Percentiles rank a stretch among this genome's conserved stretches.
Conservation (phyloP, 2,113 vertebrate genomes). For the Paradisaea rubra region DNA sequence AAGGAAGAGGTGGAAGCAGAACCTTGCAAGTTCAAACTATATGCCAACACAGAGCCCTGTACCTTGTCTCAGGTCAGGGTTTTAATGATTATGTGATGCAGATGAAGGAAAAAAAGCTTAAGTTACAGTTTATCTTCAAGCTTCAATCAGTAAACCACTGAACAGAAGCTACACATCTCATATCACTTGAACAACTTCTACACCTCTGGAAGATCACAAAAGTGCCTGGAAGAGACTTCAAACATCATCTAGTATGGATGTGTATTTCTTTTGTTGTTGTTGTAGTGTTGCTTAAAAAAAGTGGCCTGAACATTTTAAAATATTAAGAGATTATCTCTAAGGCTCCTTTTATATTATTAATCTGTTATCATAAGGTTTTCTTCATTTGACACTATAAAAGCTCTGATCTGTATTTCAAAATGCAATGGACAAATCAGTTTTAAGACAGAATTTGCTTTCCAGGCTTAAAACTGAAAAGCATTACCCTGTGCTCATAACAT, state of each 20-base stretch:
- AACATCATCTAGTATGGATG: background rate
- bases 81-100: background rate
- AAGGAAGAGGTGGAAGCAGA: background rate
- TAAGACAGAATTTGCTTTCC: background rate
- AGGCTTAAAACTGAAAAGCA: background rate
- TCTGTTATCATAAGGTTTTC: background rate
- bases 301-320: background rate
- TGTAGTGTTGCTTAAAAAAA: background rate
- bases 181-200: background rate
- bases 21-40: background rate
- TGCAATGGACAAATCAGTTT: background rate
- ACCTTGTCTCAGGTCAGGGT: background rate
- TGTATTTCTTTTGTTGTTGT: background rate
- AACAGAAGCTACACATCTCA: background rate
- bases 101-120: background rate
- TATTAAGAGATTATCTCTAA: background rate
- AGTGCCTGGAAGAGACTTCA: background rate
- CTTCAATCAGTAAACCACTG: background rate
- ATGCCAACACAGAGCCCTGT: background rate
- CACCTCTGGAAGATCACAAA: background rate
- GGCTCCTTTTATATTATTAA: background rate
- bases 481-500: background rate
- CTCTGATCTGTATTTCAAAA: background rate
- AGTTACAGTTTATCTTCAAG: background rate
- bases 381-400: background rate